phyloP scores from a whole-genome alignment of 2,113 vertebrate species.

The Poeciliopsis occidentalis region DNA sequence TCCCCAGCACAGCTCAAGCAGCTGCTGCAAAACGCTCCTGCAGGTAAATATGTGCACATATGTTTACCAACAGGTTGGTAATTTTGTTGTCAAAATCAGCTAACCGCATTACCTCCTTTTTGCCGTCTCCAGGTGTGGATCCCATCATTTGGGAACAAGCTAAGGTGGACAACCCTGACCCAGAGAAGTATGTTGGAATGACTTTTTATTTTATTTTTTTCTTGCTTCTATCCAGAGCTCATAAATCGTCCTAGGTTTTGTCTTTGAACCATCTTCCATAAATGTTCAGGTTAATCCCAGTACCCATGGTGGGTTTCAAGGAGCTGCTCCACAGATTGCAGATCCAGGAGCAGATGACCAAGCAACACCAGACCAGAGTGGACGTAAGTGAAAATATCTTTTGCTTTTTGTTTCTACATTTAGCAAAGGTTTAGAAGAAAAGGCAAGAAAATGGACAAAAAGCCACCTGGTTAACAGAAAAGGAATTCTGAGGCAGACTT shows the following conservation, averaged over 20 bases:
- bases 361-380: constrained; percentile 95
- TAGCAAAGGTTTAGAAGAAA: neutral
- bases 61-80: neutral
- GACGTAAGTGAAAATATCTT: constrained; percentile 83
- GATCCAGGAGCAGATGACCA: constrained; percentile 98
- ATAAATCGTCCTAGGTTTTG: neutral
- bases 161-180: constrained; percentile 97
- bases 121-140: constrained; percentile 86
- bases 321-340: constrained; percentile 92
- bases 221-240: neutral
- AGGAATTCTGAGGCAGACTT: constrained; percentile 20
- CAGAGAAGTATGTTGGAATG: constrained; percentile 87
- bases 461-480: constrained; percentile 4
- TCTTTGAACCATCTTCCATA: no score
- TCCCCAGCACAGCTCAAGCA: constrained; percentile 93
- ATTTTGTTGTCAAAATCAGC: neutral
- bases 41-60: constrained; percentile 82
- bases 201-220: neutral
- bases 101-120: neutral
- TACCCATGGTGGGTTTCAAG: constrained; percentile 98
- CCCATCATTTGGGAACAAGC: constrained; percentile 99
- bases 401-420: neutral
- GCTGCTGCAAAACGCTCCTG: constrained; percentile 91
- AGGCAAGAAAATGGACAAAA: neutral
- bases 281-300: constrained; percentile 88